Percentiles rank a stretch among this genome's conserved stretches.
Conservation (phyloP, 2,113 vertebrate genomes). For the Scortum barcoo region DNA sequence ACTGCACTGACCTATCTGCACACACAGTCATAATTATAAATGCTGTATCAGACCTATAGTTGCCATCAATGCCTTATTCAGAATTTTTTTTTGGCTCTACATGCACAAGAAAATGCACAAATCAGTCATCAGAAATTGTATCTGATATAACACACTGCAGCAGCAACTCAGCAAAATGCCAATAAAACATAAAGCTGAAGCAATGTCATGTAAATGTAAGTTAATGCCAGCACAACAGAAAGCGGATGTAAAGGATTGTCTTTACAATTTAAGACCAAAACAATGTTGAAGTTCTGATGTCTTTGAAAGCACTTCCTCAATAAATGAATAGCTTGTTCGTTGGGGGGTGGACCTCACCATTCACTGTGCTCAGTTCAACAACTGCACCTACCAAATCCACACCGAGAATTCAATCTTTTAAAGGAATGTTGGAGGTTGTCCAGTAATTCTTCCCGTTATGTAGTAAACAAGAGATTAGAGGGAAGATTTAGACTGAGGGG, state of each 20-base stretch:
- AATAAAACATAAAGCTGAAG: neutral
- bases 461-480: conserved; percentile 35
- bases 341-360: neutral
- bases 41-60: neutral
- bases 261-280: neutral
- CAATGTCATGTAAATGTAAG: neutral
- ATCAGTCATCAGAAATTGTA: neutral
- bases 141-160: neutral
- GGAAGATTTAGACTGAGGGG: conserved; percentile 10
- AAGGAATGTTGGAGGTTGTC: neutral
- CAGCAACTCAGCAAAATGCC: neutral
- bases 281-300: neutral
- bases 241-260: neutral
- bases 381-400: neutral
- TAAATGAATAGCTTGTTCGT: neutral
- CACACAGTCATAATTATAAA: neutral
- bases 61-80: neutral
- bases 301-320: neutral
- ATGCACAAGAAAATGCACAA: neutral
- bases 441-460: conserved; percentile 29
- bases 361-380: neutral
- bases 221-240: neutral
- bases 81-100: neutral
- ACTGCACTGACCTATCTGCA: neutral
- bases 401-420: conserved; percentile 6